Conservation (phyloP, 2,888 invertebrate genomes). For the Vannuccia rotundouncinata region DNA sequence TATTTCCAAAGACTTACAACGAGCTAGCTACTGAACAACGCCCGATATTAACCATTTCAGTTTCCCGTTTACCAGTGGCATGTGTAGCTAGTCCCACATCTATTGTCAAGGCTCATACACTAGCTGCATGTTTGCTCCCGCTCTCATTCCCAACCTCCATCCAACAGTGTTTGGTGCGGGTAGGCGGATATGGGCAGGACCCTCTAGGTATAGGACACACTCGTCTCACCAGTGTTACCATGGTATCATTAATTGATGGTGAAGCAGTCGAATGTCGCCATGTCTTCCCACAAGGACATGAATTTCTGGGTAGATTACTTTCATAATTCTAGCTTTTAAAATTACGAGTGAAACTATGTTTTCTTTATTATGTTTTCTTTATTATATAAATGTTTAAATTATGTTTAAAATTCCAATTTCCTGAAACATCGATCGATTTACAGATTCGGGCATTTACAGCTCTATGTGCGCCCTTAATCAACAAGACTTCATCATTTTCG, state of each 20-base stretch:
- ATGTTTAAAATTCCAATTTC: no score
- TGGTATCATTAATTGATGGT: background rate
- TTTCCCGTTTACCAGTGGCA: background rate
- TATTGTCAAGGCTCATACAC: background rate
- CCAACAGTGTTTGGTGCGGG: background rate
- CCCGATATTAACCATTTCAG: background rate
- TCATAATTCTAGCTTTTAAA: no score
- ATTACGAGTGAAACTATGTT: no score
- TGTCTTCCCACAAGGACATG: background rate
- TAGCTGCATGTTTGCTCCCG: background rate
- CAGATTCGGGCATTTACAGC: background rate
- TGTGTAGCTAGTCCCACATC: background rate
- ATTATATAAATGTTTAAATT: no score
- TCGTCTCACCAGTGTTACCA: constrained; percentile 14
- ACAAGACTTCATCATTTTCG: constrained; percentile 25
- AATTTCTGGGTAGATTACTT: background rate
- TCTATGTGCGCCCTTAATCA: background rate
- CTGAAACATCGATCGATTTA: no score
- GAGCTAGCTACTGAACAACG: no score
- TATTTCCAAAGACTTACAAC: no score
- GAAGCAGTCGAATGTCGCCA: background rate
- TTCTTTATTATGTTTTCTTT: no score
- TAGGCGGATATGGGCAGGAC: constrained; percentile 28
- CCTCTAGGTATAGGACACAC: constrained; percentile 9
- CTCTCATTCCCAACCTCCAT: background rate